Conservation (phyloP, 2,888 invertebrate species). For the Conchocele bisecta region DNA sequence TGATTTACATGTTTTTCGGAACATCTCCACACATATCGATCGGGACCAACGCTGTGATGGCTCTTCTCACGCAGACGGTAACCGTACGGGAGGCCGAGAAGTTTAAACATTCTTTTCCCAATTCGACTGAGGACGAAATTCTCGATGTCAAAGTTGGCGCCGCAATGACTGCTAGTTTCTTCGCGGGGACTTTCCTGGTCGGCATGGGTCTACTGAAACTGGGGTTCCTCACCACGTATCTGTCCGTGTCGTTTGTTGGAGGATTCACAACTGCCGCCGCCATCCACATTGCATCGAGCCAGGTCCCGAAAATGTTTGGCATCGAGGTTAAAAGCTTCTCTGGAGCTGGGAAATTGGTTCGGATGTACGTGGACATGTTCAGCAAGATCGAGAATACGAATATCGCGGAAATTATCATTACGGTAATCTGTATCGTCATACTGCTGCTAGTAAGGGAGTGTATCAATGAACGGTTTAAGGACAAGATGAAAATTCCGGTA, state of each 20-base stretch:
- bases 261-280: slow-evolving; percentile 71
- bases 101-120: not conserved
- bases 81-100: slow-evolving; percentile 54
- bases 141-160: slow-evolving; percentile 36
- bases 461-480: slow-evolving; percentile 70
- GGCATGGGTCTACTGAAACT: slow-evolving; percentile 62
- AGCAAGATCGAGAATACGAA: slow-evolving; percentile 86
- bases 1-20: slow-evolving; percentile 75
- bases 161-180: slow-evolving; percentile 42
- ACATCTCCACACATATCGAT: slow-evolving; percentile 72
- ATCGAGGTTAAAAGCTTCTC: slow-evolving; percentile 45
- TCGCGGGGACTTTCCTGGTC: slow-evolving; percentile 61
- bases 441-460: slow-evolving; percentile 84
- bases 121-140: slow-evolving; percentile 12
- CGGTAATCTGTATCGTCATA: slow-evolving; percentile 86
- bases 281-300: slow-evolving; percentile 66
- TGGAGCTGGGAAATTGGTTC: slow-evolving; percentile 58
- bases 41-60: slow-evolving; percentile 75
- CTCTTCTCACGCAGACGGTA: slow-evolving; percentile 73
- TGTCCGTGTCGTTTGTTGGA: slow-evolving; percentile 69
- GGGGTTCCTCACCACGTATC: slow-evolving; percentile 68
- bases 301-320: slow-evolving; percentile 60
- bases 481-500: slow-evolving; percentile 73
- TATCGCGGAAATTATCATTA: slow-evolving; percentile 87
- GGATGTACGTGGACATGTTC: slow-evolving; percentile 86